Base-by-base conservation (phyloP, 2,113 vertebrate genomes). In the Taxidea taxus region DNA sequence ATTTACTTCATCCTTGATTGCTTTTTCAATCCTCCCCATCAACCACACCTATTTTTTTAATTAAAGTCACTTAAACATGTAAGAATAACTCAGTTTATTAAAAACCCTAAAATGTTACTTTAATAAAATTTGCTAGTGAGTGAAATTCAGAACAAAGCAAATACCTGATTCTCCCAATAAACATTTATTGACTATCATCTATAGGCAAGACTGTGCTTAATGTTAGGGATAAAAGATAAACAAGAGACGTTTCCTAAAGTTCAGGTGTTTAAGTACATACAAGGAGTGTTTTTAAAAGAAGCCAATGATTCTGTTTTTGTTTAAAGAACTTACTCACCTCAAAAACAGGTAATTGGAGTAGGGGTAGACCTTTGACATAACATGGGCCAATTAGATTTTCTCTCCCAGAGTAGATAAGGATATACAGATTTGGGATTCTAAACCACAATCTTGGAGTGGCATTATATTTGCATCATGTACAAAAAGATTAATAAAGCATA, bases 71-170 rank as follows among this genome's bases (percentile, higher is more conserved):
- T 91, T 34, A 88, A 49, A 34, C 82, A 58, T 44, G 3, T 6
- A 96, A 77, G 14, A 62, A 91, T 47, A 91, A 7, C 34, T 49
- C 3, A 75, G 7, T 42, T 72, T 88, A 58, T 85, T 34, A 94
- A 70, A 94, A 93, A 72, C 4, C 3, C 23, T 72, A 54, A 3
- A 80, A 83, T 83, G 7, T 68, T 70, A 31, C n/a, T 91, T 91
- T 64, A 90, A 91, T 15, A 82, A n/a, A 97, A 91, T 81, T 84
- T 96, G 18, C 20, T 68, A 80, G 54, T 29, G 25, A 87, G 47
- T 58, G 7, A 72, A 95, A 90, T 51, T 88, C 20, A 39, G 7
- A 13, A 70, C n/a, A 95, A 91, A 70, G 21, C 18, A 85, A 64
- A 49, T 90, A 60, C 47, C 90, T 20, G 20, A 84, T 21, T 90